Percentiles rank a stretch among this genome's conserved stretches.
Conservation (phyloP, 2,113 vertebrate genomes). For the Salminus brasiliensis region DNA sequence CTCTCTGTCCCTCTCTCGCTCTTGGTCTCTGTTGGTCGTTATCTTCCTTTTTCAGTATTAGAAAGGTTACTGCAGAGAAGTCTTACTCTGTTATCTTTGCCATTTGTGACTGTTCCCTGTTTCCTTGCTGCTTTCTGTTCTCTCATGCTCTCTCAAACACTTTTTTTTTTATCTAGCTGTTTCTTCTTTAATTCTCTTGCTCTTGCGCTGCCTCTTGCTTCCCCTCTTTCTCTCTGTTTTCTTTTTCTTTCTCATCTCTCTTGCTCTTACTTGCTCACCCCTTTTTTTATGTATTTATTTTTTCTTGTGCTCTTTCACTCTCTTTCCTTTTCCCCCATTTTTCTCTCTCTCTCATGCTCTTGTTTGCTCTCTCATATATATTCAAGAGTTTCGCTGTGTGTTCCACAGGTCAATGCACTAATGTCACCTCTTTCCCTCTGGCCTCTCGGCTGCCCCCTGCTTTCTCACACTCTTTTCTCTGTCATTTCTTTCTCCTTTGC, state of each 20-base stretch:
- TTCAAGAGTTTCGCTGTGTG: constrained; percentile 44
- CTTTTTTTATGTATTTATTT: too few species aligned
- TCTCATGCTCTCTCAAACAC: too few species aligned
- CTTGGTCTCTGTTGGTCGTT: too few species aligned
- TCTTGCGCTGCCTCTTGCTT: too few species aligned
- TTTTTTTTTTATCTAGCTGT: too few species aligned
- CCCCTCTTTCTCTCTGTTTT: constrained; percentile 6
- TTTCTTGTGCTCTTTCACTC: too few species aligned
- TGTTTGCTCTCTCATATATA: constrained; percentile 33
- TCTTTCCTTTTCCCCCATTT: not conserved
- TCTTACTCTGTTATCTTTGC: not conserved
- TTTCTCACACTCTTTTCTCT: constrained; percentile 29
- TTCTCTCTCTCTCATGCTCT: constrained; percentile 3
- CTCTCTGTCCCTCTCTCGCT: too few species aligned
- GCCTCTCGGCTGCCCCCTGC: constrained; percentile 39
- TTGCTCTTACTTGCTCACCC: too few species aligned
- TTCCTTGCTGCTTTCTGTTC: too few species aligned
- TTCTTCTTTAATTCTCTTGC: too few species aligned
- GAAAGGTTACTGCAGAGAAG: not conserved
- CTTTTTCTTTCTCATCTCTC: constrained; percentile 34
- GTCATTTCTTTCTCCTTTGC: constrained; percentile 32
- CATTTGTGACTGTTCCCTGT: not conserved
- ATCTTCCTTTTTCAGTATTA: not conserved
- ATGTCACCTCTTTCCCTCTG: constrained; percentile 58
- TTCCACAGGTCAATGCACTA: constrained; percentile 60